These are phyloP conservation scores for Aphelinus certus DNA, from an alignment of 1,140 invertebrate species.

Conservation along the genomic window DNA sequence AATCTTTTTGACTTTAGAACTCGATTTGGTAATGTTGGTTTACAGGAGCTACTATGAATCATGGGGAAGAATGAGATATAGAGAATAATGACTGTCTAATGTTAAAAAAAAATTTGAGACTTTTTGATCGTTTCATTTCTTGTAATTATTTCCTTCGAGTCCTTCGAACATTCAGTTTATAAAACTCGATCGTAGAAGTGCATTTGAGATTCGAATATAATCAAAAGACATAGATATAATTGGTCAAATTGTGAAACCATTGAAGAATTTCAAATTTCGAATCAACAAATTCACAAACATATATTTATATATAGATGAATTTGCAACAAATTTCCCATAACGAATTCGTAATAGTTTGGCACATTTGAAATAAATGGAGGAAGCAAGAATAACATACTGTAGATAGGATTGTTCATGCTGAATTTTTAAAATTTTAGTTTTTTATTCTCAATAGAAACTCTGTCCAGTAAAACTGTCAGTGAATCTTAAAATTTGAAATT, in stretches of 20 bases:
- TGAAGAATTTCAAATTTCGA: not conserved
- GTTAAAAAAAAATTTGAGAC: not conserved
- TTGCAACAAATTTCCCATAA: not conserved
- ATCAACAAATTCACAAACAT: not conserved
- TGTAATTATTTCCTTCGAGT: not conserved
- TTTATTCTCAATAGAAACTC: too few relatives aligned
- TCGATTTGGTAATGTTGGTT: not conserved
- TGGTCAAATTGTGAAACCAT: not conserved
- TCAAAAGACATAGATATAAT: not conserved
- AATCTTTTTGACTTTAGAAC: not conserved
- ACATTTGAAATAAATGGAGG: too few relatives aligned
- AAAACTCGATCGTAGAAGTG: conserved; percentile 5
- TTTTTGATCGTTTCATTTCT: not conserved
- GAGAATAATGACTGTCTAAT: not conserved
- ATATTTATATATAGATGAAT: not conserved
- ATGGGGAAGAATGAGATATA: not conserved
- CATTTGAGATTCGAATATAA: not conserved
- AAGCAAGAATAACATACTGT: too few relatives aligned
- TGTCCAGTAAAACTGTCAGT: too few relatives aligned
- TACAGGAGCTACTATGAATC: not conserved
- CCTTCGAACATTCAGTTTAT: conserved; percentile 20
- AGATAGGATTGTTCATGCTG: too few relatives aligned
- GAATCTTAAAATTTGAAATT: too few relatives aligned
- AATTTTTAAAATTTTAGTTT: too few relatives aligned
- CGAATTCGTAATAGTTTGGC: too few relatives aligned